phyloP scores from a whole-genome alignment of 2,888 invertebrate genomes.

The Acleris emargana region DNA sequence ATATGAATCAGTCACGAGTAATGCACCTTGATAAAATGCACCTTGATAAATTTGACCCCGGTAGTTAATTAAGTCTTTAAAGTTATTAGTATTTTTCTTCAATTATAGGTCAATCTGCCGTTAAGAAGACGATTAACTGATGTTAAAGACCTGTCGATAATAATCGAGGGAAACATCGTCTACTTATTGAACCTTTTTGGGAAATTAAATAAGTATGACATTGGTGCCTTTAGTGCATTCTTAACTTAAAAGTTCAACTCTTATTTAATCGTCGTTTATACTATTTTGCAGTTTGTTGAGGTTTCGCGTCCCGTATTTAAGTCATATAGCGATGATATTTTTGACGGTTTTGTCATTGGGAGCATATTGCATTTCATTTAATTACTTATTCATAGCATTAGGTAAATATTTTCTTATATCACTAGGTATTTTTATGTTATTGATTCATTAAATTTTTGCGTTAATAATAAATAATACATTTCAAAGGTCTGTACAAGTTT shows the following conservation, averaged over 20 bases:
- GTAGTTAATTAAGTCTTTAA: neutral
- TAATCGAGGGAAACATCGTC: slow-evolving; percentile 75
- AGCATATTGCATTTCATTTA: slow-evolving; percentile 68
- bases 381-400: slow-evolving; percentile 74
- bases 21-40: no score
- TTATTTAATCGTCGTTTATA: neutral
- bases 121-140: slow-evolving; percentile 66
- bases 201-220: slow-evolving; percentile 70
- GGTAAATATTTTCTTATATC: slow-evolving; percentile 54
- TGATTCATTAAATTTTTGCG: neutral
- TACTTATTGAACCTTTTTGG: slow-evolving; percentile 72
- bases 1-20: no score
- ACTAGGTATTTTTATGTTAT: neutral
- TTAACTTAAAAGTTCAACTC: no score
- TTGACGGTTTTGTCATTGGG: slow-evolving; percentile 57
- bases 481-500: slow-evolving; percentile 75
- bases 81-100: neutral
- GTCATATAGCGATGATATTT: slow-evolving; percentile 64
- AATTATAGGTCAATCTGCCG: slow-evolving; percentile 69
- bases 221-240: neutral
- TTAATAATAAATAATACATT: neutral
- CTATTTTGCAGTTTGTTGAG: slow-evolving; percentile 66
- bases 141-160: slow-evolving; percentile 76
- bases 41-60: no score
- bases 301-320: slow-evolving; percentile 75